Percentiles rank a stretch among this genome's conserved stretches.
phyloP scores from a whole-genome alignment of 2,888 invertebrate species.

The Labia minor region DNA sequence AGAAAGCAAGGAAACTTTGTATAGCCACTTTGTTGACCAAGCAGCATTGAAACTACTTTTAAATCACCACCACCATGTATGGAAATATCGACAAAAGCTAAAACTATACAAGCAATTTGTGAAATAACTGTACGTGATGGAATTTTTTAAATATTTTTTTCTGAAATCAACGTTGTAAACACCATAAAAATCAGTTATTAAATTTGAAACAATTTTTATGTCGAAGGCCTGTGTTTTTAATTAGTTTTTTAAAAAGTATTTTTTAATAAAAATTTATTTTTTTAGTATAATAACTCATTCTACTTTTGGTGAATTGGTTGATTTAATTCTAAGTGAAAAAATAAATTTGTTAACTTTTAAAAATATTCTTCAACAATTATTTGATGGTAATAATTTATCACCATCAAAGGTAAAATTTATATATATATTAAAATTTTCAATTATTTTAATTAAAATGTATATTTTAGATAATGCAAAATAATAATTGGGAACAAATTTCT shows the following conservation, averaged over 20 bases:
- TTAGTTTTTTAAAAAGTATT: background rate
- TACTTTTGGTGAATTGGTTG: constrained; percentile 50
- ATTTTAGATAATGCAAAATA: constrained; percentile 47
- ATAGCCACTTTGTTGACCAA: too few species aligned
- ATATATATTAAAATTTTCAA: background rate
- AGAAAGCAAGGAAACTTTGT: too few species aligned
- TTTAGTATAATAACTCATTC: constrained; percentile 41
- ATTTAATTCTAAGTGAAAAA: constrained; percentile 45
- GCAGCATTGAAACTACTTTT: too few species aligned
- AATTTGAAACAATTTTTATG: too few species aligned
- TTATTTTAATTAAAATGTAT: constrained; percentile 34
- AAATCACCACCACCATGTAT: too few species aligned
- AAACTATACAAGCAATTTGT: too few species aligned
- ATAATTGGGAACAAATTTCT: constrained; percentile 53
- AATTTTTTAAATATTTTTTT: too few species aligned
- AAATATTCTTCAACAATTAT: constrained; percentile 41
- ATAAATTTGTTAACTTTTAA: constrained; percentile 53
- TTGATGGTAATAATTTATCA: constrained; percentile 34
- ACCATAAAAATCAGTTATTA: too few species aligned
- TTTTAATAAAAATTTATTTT: constrained; percentile 25
- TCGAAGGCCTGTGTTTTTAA: background rate
- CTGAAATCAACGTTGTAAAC: too few species aligned
- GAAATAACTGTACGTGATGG: too few species aligned
- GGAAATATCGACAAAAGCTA: too few species aligned
- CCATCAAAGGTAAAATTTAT: constrained; percentile 37